These are phyloP conservation scores for Sebastes hubbsi DNA, from an alignment of 2,797 vertebrate genomes.

Conservation along the genomic window DNA sequence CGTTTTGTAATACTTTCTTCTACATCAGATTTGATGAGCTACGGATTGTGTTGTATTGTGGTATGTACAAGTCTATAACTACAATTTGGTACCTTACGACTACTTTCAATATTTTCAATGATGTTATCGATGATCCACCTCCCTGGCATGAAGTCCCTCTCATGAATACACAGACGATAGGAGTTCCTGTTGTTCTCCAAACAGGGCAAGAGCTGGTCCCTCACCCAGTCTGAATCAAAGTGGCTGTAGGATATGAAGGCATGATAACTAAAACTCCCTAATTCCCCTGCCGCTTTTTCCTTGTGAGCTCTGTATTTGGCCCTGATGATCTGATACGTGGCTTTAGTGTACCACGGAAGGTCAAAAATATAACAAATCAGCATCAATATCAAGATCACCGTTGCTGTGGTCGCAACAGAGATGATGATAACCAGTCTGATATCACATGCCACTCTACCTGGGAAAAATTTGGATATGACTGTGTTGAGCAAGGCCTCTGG, in stretches of 20 bases:
- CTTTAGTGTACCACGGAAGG: conserved; percentile 85
- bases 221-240: conserved; percentile 88
- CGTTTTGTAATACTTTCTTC: background rate
- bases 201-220: conserved; percentile 80
- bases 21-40: background rate
- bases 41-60: background rate
- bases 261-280: conserved; percentile 75
- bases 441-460: conserved; percentile 79
- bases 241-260: conserved; percentile 91
- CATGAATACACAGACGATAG: conserved; percentile 88
- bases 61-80: background rate
- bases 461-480: conserved; percentile 77
- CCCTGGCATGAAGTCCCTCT: conserved; percentile 89
- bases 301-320: conserved; percentile 83
- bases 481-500: conserved; percentile 82
- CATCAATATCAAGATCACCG: conserved; percentile 66
- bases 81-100: conserved; percentile 79
- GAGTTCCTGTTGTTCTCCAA: conserved; percentile 82
- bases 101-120: conserved; percentile 91
- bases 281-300: conserved; percentile 35
- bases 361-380: conserved; percentile 85
- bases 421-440: conserved; percentile 83
- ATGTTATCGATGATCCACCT: conserved; percentile 93
- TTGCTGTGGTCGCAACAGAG: conserved; percentile 76
- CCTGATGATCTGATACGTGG: conserved; percentile 82